These are phyloP conservation scores for Drosophila formosana DNA, from an alignment of 2,888 invertebrate species.

Conservation along the genomic window DNA sequence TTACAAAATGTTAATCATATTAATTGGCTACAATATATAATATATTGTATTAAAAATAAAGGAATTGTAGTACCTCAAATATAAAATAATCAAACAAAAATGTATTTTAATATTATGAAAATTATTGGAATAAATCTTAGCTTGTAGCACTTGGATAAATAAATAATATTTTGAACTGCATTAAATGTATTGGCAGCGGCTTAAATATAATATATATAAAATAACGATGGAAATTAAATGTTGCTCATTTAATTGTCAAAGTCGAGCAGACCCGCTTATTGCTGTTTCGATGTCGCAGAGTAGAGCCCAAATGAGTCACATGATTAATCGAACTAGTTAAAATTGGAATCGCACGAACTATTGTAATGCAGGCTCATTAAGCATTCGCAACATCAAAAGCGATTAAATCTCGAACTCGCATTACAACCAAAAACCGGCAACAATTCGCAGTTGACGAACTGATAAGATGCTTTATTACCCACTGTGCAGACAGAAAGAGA, in stretches of 20 bases:
- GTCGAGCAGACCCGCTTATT: neutral
- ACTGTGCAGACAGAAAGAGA: slow-evolving; percentile 30
- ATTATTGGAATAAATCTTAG: too few relatives aligned
- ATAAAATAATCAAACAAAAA: too few relatives aligned
- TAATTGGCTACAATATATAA: too few relatives aligned
- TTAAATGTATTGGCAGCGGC: too few relatives aligned
- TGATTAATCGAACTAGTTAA: slow-evolving; percentile 15
- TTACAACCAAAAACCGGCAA: slow-evolving; percentile 20
- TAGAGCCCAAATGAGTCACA: slow-evolving; percentile 1
- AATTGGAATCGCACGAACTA: slow-evolving; percentile 11
- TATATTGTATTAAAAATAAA: too few relatives aligned
- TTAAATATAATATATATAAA: too few relatives aligned
- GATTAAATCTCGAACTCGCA: slow-evolving; percentile 47
- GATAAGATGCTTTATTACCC: slow-evolving; percentile 43
- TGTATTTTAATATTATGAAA: too few relatives aligned
- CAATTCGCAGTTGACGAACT: slow-evolving; percentile 42
- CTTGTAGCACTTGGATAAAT: too few relatives aligned
- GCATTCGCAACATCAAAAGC: slow-evolving; percentile 21
- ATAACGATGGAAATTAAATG: too few relatives aligned
- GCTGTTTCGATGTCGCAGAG: neutral
- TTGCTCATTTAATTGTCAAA: neutral
- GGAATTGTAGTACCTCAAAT: too few relatives aligned
- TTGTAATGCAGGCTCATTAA: slow-evolving; percentile 27
- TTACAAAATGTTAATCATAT: too few relatives aligned
- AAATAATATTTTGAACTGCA: too few relatives aligned